Evolutionary conservation across 1,140 invertebrate genomes (phyloP).

Genomic region (Hydropsyche tenuis): DNA sequence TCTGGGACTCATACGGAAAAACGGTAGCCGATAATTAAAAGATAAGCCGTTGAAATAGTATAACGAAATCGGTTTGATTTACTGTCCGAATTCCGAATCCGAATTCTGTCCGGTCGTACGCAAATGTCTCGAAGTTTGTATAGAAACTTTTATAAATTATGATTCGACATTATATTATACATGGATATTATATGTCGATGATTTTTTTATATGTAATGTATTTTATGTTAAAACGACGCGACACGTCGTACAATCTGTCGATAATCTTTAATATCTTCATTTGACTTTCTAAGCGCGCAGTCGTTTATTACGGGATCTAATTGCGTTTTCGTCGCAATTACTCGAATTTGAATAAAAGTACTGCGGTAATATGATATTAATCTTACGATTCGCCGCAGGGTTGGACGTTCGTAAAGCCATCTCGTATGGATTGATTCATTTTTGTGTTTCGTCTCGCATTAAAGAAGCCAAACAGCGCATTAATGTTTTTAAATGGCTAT

Average conservation of each 20-base stretch:
- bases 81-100: not conserved
- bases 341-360: conserved; percentile 39
- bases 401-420: not conserved
- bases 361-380: conserved; percentile 29
- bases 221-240: too few relatives aligned
- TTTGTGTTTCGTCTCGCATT: conserved; percentile 2
- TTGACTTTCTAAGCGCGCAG: conserved; percentile 34
- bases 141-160: too few relatives aligned
- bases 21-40: conserved; percentile 41
- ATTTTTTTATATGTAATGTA: too few relatives aligned
- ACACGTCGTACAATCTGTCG: not conserved
- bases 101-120: too few relatives aligned
- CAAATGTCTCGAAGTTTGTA: too few relatives aligned
- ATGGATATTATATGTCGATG: too few relatives aligned
- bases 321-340: conserved; percentile 40
- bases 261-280: conserved; percentile 42
- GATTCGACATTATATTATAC: too few relatives aligned
- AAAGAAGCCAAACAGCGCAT: not conserved
- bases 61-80: conserved; percentile 27
- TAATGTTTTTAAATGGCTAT: not conserved
- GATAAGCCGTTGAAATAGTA: conserved; percentile 20
- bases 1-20: conserved; percentile 10
- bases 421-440: not conserved
- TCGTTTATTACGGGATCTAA: conserved; percentile 35
- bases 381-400: not conserved